A percentile compares a stretch with the other conserved stretches of the same genome.
Evolutionary conservation across 2,797 vertebrate genomes (phyloP).

Genomic region (Tokudaia muenninki): DNA sequence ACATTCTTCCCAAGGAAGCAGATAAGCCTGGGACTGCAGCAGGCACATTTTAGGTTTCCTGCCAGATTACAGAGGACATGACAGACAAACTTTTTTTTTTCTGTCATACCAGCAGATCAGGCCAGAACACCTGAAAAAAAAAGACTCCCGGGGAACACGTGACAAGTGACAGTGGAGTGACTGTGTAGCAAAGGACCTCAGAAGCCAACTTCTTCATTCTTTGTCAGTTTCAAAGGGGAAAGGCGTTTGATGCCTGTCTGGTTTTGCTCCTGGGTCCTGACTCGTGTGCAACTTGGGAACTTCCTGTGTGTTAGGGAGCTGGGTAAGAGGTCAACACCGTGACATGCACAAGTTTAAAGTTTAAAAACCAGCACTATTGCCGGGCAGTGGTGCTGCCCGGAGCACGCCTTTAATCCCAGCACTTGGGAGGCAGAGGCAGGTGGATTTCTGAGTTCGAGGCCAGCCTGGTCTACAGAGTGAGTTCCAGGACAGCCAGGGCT

Average conservation of each 20-base stretch:
- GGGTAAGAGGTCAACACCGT: conserved; percentile 6
- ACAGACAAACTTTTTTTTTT: conserved; percentile 25
- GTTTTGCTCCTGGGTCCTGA: neutral
- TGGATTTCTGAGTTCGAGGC: too few species aligned
- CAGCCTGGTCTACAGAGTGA: too few species aligned
- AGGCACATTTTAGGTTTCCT: conserved; percentile 77
- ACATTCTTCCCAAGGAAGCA: conserved; percentile 77
- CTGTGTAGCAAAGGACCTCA: neutral
- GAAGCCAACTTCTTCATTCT: conserved; percentile 15
- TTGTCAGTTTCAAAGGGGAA: conserved; percentile 41
- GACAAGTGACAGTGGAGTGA: conserved; percentile 1
- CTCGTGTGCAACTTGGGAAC: neutral
- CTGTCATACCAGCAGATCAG: conserved; percentile 18
- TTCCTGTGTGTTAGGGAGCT: neutral
- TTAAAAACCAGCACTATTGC: conserved; percentile 28
- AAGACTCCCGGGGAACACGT: neutral
- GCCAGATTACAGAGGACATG: conserved; percentile 75
- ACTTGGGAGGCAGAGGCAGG: too few species aligned
- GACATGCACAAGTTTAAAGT: conserved; percentile 9
- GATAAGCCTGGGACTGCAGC: conserved; percentile 61
- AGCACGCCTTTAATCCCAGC: too few species aligned
- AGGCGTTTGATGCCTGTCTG: neutral
- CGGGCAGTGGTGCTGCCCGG: too few species aligned
- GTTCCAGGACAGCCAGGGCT: too few species aligned
- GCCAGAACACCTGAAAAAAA: conserved; percentile 63